These are phyloP conservation scores for Buphagus erythrorhynchus DNA, from an alignment of 2,797 vertebrate genomes.

Conservation along the genomic window DNA sequence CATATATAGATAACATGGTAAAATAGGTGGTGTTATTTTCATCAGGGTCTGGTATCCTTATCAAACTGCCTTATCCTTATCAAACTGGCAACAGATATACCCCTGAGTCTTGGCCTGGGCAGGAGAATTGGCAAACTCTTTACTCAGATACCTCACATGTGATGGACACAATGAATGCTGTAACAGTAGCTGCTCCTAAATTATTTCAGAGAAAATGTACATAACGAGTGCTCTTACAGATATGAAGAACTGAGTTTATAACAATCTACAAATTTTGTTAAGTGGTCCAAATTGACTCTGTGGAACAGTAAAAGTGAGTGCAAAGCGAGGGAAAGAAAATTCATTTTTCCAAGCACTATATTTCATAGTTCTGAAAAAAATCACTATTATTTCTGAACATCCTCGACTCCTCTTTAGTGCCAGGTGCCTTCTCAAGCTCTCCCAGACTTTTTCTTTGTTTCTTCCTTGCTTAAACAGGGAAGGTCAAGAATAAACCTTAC, in stretches of 20 bases:
- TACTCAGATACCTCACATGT: not conserved
- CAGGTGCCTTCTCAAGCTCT: not conserved
- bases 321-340: not conserved
- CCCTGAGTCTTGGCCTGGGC: not conserved
- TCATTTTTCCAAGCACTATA: not conserved
- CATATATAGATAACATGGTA: not conserved
- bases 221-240: not conserved
- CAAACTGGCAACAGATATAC: not conserved
- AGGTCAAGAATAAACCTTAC: not conserved
- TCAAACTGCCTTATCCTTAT: too few relatives aligned
- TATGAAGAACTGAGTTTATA: not conserved
- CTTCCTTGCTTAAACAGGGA: not conserved
- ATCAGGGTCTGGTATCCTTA: not conserved
- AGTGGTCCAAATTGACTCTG: not conserved
- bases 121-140: not conserved
- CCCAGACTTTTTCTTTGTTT: not conserved
- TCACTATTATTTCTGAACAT: not conserved
- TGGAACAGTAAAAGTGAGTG: not conserved
- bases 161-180: not conserved
- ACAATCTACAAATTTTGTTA: not conserved
- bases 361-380: not conserved
- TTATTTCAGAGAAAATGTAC: not conserved
- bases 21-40: not conserved
- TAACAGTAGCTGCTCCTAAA: not conserved
- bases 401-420: not conserved